Conservation (phyloP, 2,888 invertebrate genomes). For the Bruchidius siliquastri region DNA sequence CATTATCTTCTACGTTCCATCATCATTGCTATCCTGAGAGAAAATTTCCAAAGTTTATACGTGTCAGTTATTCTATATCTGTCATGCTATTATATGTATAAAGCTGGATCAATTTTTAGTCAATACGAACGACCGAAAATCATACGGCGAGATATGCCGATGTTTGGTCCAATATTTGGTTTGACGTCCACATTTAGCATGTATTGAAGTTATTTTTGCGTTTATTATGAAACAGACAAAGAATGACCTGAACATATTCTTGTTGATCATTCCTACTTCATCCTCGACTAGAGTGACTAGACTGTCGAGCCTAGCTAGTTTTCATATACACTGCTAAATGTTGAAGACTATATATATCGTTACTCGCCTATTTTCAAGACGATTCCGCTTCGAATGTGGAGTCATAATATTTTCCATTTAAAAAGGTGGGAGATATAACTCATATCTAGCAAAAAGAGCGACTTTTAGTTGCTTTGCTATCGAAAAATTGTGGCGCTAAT, state of each 20-base stretch:
- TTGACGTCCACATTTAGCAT: too few relatives aligned
- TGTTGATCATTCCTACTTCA: too few relatives aligned
- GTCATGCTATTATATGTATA: too few relatives aligned
- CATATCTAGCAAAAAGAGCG: conserved; percentile 1
- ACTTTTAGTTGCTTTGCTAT: not conserved
- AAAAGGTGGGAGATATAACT: conserved; percentile 19
- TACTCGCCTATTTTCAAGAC: not conserved
- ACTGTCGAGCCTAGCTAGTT: not conserved
- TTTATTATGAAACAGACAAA: too few relatives aligned
- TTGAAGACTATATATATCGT: not conserved
- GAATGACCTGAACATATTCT: too few relatives aligned
- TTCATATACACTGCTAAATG: not conserved
- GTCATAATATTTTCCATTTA: conserved; percentile 23
- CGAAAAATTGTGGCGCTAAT: not conserved
- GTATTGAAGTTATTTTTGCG: too few relatives aligned
- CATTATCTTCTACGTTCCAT: not conserved
- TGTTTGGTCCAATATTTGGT: too few relatives aligned
- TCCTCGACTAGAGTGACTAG: too few relatives aligned
- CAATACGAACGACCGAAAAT: too few relatives aligned
- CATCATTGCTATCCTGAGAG: not conserved
- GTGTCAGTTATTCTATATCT: too few relatives aligned
- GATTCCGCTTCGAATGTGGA: conserved; percentile 8
- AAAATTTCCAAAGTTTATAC: not conserved
- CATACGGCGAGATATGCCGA: too few relatives aligned
- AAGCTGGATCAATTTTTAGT: too few relatives aligned